A percentile compares a stretch with the other conserved stretches of the same genome.
phyloP scores from a whole-genome alignment of 2,888 invertebrate species.

The Scaptomyza caliginosa region DNA sequence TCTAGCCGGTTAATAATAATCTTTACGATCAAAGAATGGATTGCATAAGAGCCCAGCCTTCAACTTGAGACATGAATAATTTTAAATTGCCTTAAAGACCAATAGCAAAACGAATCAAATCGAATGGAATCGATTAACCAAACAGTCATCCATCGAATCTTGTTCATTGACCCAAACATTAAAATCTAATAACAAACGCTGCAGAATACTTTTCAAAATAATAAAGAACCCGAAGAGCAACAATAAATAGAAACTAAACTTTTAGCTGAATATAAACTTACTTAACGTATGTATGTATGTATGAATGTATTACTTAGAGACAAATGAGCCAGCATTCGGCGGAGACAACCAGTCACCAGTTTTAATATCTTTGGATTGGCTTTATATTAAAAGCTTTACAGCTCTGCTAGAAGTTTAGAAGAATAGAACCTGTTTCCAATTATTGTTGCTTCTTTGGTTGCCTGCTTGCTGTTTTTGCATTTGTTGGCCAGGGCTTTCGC shows the following conservation, averaged over 20 bases:
- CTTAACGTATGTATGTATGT: slow-evolving; percentile 23
- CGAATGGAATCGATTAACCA: slow-evolving; percentile 39
- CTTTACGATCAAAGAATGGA: slow-evolving; percentile 55
- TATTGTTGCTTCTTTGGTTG: slow-evolving; percentile 59
- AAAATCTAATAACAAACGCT: slow-evolving; percentile 50
- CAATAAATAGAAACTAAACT: slow-evolving; percentile 16
- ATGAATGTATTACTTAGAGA: slow-evolving; percentile 46
- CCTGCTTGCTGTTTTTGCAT: slow-evolving; percentile 29
- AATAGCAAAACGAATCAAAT: slow-evolving; percentile 49
- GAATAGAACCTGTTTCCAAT: slow-evolving; percentile 74
- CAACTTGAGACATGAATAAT: slow-evolving; percentile 75
- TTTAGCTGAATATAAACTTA: slow-evolving; percentile 24
- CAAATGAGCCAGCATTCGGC: slow-evolving; percentile 64
- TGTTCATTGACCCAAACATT: slow-evolving; percentile 76
- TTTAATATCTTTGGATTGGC: slow-evolving; percentile 60
- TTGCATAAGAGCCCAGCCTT: slow-evolving; percentile 56
- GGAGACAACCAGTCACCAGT: slow-evolving; percentile 76
- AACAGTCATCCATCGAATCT: slow-evolving; percentile 20
- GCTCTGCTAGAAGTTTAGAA: slow-evolving; percentile 32
- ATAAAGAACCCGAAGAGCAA: slow-evolving; percentile 13
- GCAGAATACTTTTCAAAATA: slow-evolving; percentile 36
- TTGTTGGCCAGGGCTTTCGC: slow-evolving; percentile 58
- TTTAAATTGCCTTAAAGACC: slow-evolving; percentile 47
- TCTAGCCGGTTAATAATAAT: slow-evolving; percentile 59
- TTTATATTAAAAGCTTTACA: slow-evolving; percentile 38